phyloP scores from a whole-genome alignment of 2,797 vertebrate genomes.

The Pangasius mekongensis region DNA sequence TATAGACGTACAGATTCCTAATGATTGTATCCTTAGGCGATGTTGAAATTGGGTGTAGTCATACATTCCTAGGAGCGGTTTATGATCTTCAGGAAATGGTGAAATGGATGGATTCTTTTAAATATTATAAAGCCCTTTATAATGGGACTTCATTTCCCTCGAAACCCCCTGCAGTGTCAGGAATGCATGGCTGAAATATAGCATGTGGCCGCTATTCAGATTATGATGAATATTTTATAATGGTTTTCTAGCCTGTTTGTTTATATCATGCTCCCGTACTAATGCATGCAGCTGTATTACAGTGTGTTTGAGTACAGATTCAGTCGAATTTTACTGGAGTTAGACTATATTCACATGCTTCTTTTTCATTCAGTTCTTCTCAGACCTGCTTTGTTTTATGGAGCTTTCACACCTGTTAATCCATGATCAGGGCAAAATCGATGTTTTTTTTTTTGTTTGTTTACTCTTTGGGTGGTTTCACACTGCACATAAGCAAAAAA shows the following conservation, averaged over 20 bases:
- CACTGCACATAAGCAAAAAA: background rate
- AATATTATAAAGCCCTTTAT: background rate
- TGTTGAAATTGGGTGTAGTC: background rate
- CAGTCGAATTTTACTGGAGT: background rate
- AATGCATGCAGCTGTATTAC: background rate
- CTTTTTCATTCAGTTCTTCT: background rate
- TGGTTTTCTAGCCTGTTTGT: background rate
- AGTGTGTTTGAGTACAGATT: background rate
- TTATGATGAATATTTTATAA: constrained; percentile 15
- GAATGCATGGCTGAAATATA: background rate
- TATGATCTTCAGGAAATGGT: background rate
- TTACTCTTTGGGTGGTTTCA: background rate
- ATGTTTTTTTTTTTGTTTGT: background rate
- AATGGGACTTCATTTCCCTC: background rate
- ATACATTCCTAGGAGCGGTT: background rate
- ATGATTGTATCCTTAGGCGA: background rate
- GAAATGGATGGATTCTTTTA: background rate
- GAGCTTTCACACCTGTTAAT: background rate
- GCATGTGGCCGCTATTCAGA: background rate
- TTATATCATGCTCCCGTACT: background rate
- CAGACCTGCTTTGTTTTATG: background rate
- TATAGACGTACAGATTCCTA: background rate
- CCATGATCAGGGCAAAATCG: background rate
- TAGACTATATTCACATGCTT: too few relatives aligned
- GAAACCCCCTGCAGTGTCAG: background rate